Conservation (phyloP, 1,140 invertebrate species). For the Aphaenogaster rudis region DNA sequence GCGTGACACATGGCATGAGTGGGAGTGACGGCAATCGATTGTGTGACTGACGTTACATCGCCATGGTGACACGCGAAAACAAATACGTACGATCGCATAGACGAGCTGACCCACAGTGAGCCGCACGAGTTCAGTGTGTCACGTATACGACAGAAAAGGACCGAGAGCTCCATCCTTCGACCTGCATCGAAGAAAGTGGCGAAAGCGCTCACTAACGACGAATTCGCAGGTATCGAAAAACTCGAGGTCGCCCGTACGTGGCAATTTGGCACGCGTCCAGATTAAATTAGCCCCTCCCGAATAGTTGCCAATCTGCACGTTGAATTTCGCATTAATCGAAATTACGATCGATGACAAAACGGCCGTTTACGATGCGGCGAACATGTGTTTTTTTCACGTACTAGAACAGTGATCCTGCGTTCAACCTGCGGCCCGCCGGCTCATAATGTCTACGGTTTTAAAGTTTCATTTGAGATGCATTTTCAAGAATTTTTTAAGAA, state of each 20-base stretch:
- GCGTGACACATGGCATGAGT: conserved; percentile 32
- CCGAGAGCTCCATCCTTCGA: not conserved
- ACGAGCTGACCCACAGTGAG: conserved; percentile 58
- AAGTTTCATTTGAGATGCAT: no score
- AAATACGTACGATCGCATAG: conserved; percentile 57
- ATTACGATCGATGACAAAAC: not conserved
- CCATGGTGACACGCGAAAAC: conserved; percentile 73
- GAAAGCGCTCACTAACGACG: not conserved
- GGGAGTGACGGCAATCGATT: conserved; percentile 68
- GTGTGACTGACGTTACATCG: conserved; percentile 55
- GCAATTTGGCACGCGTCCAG: conserved; percentile 15
- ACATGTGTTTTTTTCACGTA: not conserved
- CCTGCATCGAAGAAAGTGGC: not conserved
- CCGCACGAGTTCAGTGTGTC: conserved; percentile 61
- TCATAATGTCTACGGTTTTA: no score
- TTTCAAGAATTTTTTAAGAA: no score
- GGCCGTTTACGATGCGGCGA: not conserved
- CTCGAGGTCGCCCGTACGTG: not conserved
- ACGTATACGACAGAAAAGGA: conserved; percentile 18
- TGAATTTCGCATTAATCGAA: not conserved
- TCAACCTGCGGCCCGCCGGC: no score
- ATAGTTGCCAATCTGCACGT: not conserved
- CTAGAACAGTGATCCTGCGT: not conserved
- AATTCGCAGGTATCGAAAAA: conserved; percentile 21
- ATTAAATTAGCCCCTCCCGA: not conserved